A percentile compares a stretch with the other conserved stretches of the same genome.
Conservation (phyloP, 2,113 vertebrate genomes). For the Siniperca knerii region DNA sequence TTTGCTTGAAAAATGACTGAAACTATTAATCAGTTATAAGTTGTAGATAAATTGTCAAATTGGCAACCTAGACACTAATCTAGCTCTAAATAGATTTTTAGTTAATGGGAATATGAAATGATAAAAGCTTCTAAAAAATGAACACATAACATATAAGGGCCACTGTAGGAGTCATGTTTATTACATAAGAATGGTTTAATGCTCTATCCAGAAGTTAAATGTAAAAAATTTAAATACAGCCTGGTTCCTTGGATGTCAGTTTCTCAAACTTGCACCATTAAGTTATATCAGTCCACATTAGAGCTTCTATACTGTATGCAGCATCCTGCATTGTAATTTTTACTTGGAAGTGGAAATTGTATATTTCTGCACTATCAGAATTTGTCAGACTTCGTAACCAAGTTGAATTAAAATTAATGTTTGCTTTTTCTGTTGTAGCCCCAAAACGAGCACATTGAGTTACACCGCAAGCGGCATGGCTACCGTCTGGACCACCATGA, state of each 20-base stretch:
- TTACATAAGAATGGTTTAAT: neutral
- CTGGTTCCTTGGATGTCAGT: neutral
- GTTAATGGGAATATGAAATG: neutral
- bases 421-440: slow-evolving; percentile 83
- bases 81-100: neutral
- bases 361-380: neutral
- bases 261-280: neutral
- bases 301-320: neutral
- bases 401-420: neutral
- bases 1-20: neutral
- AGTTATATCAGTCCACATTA: neutral
- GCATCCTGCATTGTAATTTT: neutral
- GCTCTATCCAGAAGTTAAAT: neutral
- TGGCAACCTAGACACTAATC: neutral
- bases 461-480: slow-evolving; percentile 96
- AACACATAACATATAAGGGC: neutral
- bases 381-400: neutral
- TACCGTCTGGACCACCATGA: slow-evolving; percentile 98
- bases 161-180: neutral
- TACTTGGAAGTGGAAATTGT: neutral
- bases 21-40: neutral
- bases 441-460: slow-evolving; percentile 97
- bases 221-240: neutral
- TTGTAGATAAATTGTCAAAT: neutral
- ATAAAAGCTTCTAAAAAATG: neutral